Percentiles rank a stretch among this genome's conserved stretches.
Conservation (phyloP, 2,113 vertebrate genomes). For the Pterocles orientalis region DNA sequence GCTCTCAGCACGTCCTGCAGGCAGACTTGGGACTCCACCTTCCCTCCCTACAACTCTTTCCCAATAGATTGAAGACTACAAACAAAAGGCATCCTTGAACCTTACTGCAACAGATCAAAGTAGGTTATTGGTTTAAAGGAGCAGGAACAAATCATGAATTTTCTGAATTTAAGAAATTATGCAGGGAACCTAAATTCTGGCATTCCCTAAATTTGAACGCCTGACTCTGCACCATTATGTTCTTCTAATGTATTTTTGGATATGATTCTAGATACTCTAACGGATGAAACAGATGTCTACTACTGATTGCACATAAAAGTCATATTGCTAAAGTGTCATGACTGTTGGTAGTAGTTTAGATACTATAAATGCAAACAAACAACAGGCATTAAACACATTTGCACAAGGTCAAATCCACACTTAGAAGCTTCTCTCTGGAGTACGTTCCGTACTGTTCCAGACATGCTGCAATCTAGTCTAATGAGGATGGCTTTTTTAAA, state of each 20-base stretch:
- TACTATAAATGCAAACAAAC: conserved; percentile 29
- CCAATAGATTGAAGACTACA: neutral
- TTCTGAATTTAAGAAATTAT: neutral
- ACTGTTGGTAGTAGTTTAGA: conserved; percentile 20
- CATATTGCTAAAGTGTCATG: neutral
- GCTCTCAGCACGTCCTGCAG: neutral
- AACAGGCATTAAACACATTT: conserved; percentile 28
- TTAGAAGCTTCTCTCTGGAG: neutral
- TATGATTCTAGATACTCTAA: neutral
- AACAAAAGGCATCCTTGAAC: neutral
- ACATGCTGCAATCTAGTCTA: neutral
- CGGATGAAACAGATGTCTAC: conserved; percentile 32
- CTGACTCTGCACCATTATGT: neutral
- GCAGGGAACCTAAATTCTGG: neutral
- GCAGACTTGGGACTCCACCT: neutral
- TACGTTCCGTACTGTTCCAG: neutral
- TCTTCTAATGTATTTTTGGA: neutral
- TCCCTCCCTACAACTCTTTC: neutral
- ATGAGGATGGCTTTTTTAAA: neutral
- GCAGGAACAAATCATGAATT: neutral
- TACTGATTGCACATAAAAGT: conserved; percentile 21
- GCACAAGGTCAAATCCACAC: conserved; percentile 33
- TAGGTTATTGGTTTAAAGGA: neutral
- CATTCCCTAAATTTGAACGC: neutral
- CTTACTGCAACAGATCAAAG: neutral